A percentile compares a stretch with the other conserved stretches of the same genome.
Conservation (phyloP, 2,113 vertebrate genomes). For the Epinephelus cyanopodus region DNA sequence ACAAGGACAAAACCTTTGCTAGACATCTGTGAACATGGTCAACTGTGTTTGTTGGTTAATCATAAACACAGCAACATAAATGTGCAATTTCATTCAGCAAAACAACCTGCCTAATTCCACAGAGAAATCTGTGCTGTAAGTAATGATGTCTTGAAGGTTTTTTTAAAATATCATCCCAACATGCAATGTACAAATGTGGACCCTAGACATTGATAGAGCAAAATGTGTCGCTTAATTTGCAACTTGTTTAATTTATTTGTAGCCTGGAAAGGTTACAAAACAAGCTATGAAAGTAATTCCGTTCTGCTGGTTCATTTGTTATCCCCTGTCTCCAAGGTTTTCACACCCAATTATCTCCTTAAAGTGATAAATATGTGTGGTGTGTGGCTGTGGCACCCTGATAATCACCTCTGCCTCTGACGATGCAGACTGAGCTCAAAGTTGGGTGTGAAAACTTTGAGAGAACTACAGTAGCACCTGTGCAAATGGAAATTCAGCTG, state of each 20-base stretch:
- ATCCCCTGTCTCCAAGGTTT: conserved; percentile 65
- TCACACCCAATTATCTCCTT: conserved; percentile 79
- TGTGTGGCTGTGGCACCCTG: conserved; percentile 55
- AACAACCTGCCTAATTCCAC: not conserved
- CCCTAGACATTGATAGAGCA: not conserved
- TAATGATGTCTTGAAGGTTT: not conserved
- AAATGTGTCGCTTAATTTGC: conserved; percentile 50
- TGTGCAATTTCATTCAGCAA: not conserved
- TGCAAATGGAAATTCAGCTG: conserved; percentile 43
- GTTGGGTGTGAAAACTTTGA: conserved; percentile 47
- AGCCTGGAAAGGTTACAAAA: conserved; percentile 59
- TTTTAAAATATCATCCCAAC: no score
- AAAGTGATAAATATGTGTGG: conserved; percentile 73
- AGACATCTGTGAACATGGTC: not conserved
- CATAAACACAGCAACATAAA: not conserved
- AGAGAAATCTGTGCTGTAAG: not conserved
- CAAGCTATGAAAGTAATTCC: conserved; percentile 60
- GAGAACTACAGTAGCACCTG: conserved; percentile 14
- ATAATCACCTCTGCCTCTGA: conserved; percentile 70
- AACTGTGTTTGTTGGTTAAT: not conserved
- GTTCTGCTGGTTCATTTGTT: conserved; percentile 63
- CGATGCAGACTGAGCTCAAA: conserved; percentile 48
- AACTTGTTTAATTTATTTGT: conserved; percentile 40
- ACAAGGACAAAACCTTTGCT: not conserved
- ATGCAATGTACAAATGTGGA: not conserved